Evolutionary conservation across 2,113 vertebrate species (phyloP).

Genomic region (Synodontis membranacea): DNA sequence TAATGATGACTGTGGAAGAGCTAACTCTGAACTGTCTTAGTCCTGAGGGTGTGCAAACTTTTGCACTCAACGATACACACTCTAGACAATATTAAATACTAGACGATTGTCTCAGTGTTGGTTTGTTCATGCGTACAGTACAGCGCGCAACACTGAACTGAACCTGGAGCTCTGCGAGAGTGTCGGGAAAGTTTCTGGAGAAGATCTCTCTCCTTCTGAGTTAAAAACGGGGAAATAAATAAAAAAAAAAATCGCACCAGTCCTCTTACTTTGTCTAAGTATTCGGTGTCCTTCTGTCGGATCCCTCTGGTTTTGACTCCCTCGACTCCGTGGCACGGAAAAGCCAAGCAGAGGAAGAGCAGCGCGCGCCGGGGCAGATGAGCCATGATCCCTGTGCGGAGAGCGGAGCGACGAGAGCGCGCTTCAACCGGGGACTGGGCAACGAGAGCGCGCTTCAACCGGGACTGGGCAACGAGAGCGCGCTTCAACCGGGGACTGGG

Average conservation of each 20-base stretch:
- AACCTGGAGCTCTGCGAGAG: background rate
- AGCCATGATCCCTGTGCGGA: constrained; percentile 48
- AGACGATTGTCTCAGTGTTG: background rate
- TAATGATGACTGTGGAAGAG: background rate
- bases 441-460: background rate
- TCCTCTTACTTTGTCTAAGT: constrained; percentile 60
- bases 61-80: background rate
- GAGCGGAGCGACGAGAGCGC: background rate
- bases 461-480: background rate
- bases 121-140: background rate
- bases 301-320: constrained; percentile 53
- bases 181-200: background rate
- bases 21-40: background rate
- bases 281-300: constrained; percentile 62
- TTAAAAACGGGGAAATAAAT: background rate
- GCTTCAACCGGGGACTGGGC: background rate
- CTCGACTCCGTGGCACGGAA: constrained; percentile 51
- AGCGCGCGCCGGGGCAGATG: constrained; percentile 43
- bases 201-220: background rate
- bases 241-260: background rate
- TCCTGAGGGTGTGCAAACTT: background rate
- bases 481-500: background rate
- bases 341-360: constrained; percentile 52
- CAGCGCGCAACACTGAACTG: background rate
- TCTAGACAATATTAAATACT: background rate